Evolutionary conservation across 2,113 vertebrate genomes (phyloP).

Genomic region (Larimichthys crocea): DNA sequence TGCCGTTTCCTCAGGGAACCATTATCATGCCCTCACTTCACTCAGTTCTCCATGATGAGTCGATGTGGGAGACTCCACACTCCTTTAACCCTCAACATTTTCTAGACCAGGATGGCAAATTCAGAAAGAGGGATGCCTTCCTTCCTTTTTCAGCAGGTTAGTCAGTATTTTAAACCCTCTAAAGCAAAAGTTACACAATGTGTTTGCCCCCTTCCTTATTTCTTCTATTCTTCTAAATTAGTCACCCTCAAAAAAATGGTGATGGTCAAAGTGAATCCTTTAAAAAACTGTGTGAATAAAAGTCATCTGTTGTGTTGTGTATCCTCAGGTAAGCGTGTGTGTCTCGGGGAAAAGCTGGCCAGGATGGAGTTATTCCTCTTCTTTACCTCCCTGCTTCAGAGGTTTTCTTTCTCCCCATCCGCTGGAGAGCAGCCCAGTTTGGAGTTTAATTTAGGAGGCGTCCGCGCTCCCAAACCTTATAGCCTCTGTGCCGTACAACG

Average conservation of each 20-base stretch:
- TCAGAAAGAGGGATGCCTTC: conserved; percentile 88
- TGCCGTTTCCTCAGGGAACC: too few relatives aligned
- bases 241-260: neutral
- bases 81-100: conserved; percentile 90
- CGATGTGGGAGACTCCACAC: conserved; percentile 86
- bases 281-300: neutral
- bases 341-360: conserved; percentile 86
- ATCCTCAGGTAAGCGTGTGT: conserved; percentile 83
- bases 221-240: neutral
- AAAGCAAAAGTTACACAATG: too few relatives aligned
- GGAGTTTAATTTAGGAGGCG: conserved; percentile 60
- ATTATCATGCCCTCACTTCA: too few relatives aligned
- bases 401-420: conserved; percentile 68
- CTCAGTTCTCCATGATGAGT: conserved; percentile 83
- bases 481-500: conserved; percentile 57
- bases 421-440: conserved; percentile 69
- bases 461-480: conserved; percentile 68
- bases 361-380: conserved; percentile 89
- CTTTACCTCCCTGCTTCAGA: conserved; percentile 84
- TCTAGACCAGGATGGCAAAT: conserved; percentile 86
- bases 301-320: neutral
- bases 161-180: conserved; percentile 35
- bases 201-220: too few relatives aligned
- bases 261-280: neutral
- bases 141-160: conserved; percentile 88